phyloP scores from a whole-genome alignment of 2,888 invertebrate genomes.

The Anoplius nigerrimus region DNA sequence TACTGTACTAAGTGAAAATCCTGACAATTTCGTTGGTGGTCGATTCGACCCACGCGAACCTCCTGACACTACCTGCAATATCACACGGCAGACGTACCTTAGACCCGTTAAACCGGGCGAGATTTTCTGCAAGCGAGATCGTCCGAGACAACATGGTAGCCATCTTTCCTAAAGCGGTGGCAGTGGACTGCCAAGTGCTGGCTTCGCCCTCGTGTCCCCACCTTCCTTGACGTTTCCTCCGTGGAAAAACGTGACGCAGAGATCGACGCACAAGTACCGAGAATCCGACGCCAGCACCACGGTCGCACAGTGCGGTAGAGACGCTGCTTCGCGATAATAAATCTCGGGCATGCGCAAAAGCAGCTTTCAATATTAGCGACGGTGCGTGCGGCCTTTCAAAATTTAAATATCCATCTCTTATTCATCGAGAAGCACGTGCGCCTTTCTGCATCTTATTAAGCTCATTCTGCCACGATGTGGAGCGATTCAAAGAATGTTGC shows the following conservation, averaged over 20 bases:
- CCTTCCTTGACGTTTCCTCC: conserved; percentile 47
- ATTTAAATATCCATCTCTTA: too few species aligned
- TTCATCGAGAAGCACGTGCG: too few species aligned
- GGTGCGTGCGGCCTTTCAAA: too few species aligned
- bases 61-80: not conserved
- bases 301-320: conserved; percentile 1
- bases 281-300: conserved; percentile 26
- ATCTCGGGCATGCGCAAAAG: conserved; percentile 6
- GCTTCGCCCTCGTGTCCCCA: conserved; percentile 48
- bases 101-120: conserved; percentile 81
- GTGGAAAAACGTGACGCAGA: conserved; percentile 42
- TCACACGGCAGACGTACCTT: conserved; percentile 79
- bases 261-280: not conserved
- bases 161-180: conserved; percentile 78
- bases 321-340: not conserved
- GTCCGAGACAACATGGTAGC: conserved; percentile 87
- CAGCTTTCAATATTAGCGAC: too few species aligned
- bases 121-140: conserved; percentile 82
- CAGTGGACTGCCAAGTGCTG: conserved; percentile 57
- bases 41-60: not conserved
- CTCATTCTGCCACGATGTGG: too few species aligned
- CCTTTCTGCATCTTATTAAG: too few species aligned
- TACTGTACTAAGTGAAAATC: not conserved
- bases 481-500: too few species aligned
- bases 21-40: not conserved